Percentiles rank a stretch among this genome's conserved stretches.
Evolutionary conservation across 1,140 invertebrate genomes (phyloP).

Genomic region (Drosophila kepulauana): DNA sequence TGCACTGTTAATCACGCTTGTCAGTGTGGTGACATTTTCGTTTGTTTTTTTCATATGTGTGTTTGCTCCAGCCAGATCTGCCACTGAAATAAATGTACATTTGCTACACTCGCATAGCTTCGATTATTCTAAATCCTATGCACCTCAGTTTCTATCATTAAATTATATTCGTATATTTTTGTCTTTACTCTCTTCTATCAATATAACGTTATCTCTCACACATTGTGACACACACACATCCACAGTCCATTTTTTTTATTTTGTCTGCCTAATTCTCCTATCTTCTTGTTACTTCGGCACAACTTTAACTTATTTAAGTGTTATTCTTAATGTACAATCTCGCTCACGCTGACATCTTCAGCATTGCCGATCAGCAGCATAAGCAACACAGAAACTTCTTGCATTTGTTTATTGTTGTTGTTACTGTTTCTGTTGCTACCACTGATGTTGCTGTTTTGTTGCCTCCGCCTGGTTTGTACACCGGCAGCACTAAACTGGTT

Average conservation of each 20-base stretch:
- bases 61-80: slow-evolving; percentile 68
- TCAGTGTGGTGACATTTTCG: slow-evolving; percentile 65
- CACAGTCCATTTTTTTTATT: slow-evolving; percentile 38
- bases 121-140: slow-evolving; percentile 7
- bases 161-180: too few species aligned
- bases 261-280: slow-evolving; percentile 42
- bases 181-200: too few species aligned
- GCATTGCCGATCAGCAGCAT: slow-evolving; percentile 5
- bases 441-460: slow-evolving; percentile 28
- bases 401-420: slow-evolving; percentile 71
- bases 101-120: background rate
- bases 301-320: slow-evolving; percentile 78
- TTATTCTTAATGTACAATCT: slow-evolving; percentile 71
- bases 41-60: slow-evolving; percentile 54
- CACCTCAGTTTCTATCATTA: slow-evolving; percentile 9
- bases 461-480: slow-evolving; percentile 68
- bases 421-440: slow-evolving; percentile 26
- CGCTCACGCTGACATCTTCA: slow-evolving; percentile 32
- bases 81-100: background rate
- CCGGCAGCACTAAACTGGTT: slow-evolving; percentile 80
- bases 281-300: slow-evolving; percentile 59
- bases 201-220: too few species aligned
- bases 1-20: slow-evolving; percentile 58
- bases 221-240: too few species aligned
- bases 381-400: slow-evolving; percentile 53